Conservation (phyloP, 1,140 invertebrate genomes). For the Probaryconus sp. region DNA sequence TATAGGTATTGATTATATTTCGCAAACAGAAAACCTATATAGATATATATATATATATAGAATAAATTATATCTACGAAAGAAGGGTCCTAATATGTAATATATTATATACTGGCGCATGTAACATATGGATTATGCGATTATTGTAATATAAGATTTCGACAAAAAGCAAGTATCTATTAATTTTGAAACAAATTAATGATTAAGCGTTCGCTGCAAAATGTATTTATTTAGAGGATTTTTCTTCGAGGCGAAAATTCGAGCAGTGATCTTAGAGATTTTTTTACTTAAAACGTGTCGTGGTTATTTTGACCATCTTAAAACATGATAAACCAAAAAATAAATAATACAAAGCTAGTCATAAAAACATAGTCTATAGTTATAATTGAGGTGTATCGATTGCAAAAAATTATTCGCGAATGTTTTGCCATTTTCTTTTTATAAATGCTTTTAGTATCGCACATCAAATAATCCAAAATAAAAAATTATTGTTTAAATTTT, state of each 20-base stretch:
- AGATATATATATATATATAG: constrained; percentile 48
- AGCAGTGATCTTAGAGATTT: constrained; percentile 39
- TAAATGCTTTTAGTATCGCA: constrained; percentile 40
- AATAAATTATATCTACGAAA: constrained; percentile 55
- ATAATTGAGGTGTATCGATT: constrained; percentile 28
- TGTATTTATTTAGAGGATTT: constrained; percentile 26
- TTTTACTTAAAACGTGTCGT: constrained; percentile 36
- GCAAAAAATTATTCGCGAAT: too few relatives aligned
- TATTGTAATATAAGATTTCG: constrained; percentile 51
- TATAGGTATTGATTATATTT: constrained; percentile 61
- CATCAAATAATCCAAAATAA: constrained; percentile 25
- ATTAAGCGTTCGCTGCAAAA: constrained; percentile 19
- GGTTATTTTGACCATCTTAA: constrained; percentile 23
- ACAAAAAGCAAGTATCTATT: constrained; percentile 11
- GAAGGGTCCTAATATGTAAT: constrained; percentile 63
- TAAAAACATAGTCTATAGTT: constrained; percentile 44
- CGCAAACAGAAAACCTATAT: constrained; percentile 49
- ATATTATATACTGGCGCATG: constrained; percentile 58
- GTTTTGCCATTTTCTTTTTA: constrained; percentile 24
- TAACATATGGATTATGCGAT: constrained; percentile 47
- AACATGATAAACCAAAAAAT: constrained; percentile 15
- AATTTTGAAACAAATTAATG: constrained; percentile 32
- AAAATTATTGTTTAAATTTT: constrained; percentile 52
- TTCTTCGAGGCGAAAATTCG: constrained; percentile 3
- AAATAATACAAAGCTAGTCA: too few relatives aligned